These are phyloP conservation scores for Drosophila pullipes DNA, from an alignment of 2,888 invertebrate species.

Conservation along the genomic window DNA sequence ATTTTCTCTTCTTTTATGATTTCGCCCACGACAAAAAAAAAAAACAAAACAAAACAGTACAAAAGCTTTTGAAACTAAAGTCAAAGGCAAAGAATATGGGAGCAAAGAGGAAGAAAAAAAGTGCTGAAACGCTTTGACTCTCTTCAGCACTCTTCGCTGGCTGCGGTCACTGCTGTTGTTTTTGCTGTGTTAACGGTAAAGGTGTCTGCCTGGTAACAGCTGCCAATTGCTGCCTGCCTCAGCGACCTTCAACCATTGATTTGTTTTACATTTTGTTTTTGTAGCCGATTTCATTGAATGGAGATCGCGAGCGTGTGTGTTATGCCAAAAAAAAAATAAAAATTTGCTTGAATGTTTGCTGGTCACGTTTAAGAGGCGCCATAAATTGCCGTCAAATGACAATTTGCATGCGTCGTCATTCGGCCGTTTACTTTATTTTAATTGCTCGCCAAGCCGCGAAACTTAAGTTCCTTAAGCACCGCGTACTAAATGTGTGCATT, in stretches of 20 bases:
- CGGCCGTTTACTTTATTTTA: constrained; percentile 67
- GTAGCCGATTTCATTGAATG: constrained; percentile 37
- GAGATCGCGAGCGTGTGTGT: constrained; percentile 13
- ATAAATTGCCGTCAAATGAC: constrained; percentile 70
- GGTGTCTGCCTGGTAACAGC: constrained; percentile 17
- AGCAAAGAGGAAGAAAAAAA: constrained; percentile 30
- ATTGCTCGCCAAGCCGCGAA: constrained; percentile 52
- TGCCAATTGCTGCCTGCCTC: constrained; percentile 36
- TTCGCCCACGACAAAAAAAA: constrained; percentile 38
- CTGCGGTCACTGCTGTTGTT: background rate
- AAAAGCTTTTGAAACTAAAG: constrained; percentile 14
- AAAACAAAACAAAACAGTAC: background rate
- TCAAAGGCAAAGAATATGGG: constrained; percentile 9
- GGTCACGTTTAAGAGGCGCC: constrained; percentile 78
- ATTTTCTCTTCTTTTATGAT: constrained; percentile 32
- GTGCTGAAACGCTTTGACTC: constrained; percentile 13
- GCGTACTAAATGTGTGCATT: constrained; percentile 32
- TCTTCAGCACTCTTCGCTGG: background rate
- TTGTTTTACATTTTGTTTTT: constrained; percentile 13
- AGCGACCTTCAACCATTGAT: constrained; percentile 72
- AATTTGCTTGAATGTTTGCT: constrained; percentile 56
- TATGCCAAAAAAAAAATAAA: constrained; percentile 30
- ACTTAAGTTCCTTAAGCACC: constrained; percentile 40
- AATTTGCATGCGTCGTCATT: constrained; percentile 72
- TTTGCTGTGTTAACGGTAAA: constrained; percentile 59